Evolutionary conservation across 2,113 vertebrate species (phyloP).

Genomic region (Siphamia tubifer): DNA sequence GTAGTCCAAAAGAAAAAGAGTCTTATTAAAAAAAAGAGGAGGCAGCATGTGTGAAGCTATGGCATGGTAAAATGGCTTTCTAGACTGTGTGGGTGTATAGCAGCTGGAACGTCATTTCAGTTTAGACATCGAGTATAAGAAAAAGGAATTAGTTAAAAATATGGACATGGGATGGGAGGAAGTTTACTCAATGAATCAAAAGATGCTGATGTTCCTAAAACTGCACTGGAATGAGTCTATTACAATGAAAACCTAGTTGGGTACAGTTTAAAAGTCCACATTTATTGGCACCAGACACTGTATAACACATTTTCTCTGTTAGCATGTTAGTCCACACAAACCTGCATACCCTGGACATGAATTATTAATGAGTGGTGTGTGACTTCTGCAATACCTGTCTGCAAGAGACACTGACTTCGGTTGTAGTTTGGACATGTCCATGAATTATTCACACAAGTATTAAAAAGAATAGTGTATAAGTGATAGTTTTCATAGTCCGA

Average conservation of each 20-base stretch:
- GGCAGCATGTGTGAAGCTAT: conserved; percentile 8
- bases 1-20: no score
- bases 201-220: conserved; percentile 7
- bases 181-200: conserved; percentile 3
- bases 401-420: neutral
- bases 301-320: neutral
- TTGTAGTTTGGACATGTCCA: conserved; percentile 9
- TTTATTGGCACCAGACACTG: neutral
- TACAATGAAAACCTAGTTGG: neutral
- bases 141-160: neutral
- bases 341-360: conserved; percentile 16
- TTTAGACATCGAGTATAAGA: neutral
- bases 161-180: neutral
- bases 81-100: neutral
- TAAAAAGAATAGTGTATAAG: neutral
- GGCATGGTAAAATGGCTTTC: neutral
- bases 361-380: conserved; percentile 16
- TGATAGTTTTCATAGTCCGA: conserved; percentile 12
- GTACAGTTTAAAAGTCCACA: neutral
- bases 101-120: neutral
- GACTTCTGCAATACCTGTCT: neutral
- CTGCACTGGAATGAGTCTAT: conserved; percentile 1
- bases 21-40: neutral
- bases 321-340: neutral
- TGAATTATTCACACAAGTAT: neutral